Base-by-base conservation (phyloP, 2,113 vertebrate species). In the Thalassarche chlororhynchos region DNA sequence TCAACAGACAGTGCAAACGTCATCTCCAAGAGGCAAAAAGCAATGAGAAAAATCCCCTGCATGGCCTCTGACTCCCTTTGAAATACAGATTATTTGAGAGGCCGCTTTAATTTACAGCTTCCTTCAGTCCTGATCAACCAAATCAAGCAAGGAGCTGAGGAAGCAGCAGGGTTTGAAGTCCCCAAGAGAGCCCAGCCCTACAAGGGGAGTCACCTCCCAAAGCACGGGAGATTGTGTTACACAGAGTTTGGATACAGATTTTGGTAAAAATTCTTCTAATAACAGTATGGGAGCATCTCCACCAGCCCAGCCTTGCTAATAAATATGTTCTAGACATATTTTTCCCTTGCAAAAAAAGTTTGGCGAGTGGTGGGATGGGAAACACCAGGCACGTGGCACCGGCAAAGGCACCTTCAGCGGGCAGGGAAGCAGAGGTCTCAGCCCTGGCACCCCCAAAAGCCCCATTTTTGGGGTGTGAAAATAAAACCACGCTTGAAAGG, bases 321-420 rank as follows among this genome's bases (percentile, higher is more conserved):
- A 23, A 72, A 12, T 26, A 69, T 0, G 4, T 46, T 72, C 32
- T 58, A 21, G 21, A 42, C 3, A 0, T 38, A 31, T 60, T 57
- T 65, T 65, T 20, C 15, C 72, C 17, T 47, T 17, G 29, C 26
- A 36, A 47, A 77, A 42, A 25, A 68, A 24, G n/a, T 51, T 78
- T 82, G 55, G 77, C 2, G 16, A n/a, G 31, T 1, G 10, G 29
- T 10, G 7, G 49, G 75, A 76, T 65, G 36, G 29, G 42, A 84
- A 84, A 34, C 21, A n/a, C 6, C 0, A 0, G 25, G 44, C 29
- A 5, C 4, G 5, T 1, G 23, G 61, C 62, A 61, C 9, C 1
- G 2, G 61, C 57, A 79, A 75, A 79, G 62, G 40, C 2, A 9
- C 34, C 40, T 46, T 76, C 52, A 15, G 38, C 7, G 0, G 46